Base-by-base conservation (phyloP, 2,888 invertebrate species). In the Liodrosophila aerea region DNA sequence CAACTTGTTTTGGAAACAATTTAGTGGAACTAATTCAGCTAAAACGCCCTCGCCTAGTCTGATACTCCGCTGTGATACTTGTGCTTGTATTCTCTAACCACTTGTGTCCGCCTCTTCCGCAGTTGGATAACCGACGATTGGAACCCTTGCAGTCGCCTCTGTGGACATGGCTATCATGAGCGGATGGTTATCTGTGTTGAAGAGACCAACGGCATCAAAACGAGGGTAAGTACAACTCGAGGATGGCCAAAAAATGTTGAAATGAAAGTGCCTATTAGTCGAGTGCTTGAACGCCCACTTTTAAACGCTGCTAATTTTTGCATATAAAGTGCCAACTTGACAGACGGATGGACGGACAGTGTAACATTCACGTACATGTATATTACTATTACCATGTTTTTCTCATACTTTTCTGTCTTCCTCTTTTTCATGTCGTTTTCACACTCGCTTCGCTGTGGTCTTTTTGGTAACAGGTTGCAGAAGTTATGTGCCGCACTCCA, bases 111-210 rank as follows among this genome's bases (percentile, higher is more conserved):
- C 73, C 67, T 67, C 53, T 67, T 70, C 69, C 87, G 89, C 91
- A 97, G 97, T 88, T 98, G 97, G 97, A 93, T 95, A 86, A 93
- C 94, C 16, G 95, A 95, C 49, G 96, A 96, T 72, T 98, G 98
- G 98, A 95, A 95, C 43, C 91, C 93, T 9, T 98, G 98, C 91
- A 95, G 95, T 72, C 94, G 93, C 22, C 94, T 94, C 16, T 98
- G 98, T 86, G 97, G 97, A 0, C 95, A 95, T 1, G 98, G 98
- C 4, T 92, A 94, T 65, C 92, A 95, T 76, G 93, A 94, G 56
- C 93, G 98, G 8, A 92, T 94, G 67, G 96, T 98, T 56, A 93
- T 95, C 77, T 98, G 98, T 88, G 94, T 95, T 7, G 93, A 95
- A 89, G 94, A 96, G 82, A 94, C 94, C 71, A 95, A 97, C 87